These are phyloP conservation scores for Sylvilagus floridanus DNA, from an alignment of 2,797 vertebrate species.

Conservation along the genomic window DNA sequence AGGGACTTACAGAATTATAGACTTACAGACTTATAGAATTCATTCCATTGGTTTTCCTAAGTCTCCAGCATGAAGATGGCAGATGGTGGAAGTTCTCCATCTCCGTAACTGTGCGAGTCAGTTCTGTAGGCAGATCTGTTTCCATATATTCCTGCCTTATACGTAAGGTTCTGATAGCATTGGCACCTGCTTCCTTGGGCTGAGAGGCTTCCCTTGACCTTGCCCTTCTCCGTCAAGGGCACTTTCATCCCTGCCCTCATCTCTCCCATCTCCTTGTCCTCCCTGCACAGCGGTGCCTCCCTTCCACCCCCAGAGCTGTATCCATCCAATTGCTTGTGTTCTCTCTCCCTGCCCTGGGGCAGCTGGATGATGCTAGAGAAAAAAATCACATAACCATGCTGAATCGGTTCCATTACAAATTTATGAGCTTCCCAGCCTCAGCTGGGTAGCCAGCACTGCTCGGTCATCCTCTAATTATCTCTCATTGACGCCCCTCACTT, in stretches of 20 bases:
- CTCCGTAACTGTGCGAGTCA: not conserved
- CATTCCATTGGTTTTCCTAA: not conserved
- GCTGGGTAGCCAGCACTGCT: not conserved
- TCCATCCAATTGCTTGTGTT: not conserved
- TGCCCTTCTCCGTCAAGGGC: not conserved
- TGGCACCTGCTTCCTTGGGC: not conserved
- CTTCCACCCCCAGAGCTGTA: not conserved
- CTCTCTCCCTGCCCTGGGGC: not conserved
- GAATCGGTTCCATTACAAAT: constrained; percentile 55
- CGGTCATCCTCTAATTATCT: constrained; percentile 5
- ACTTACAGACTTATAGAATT: too few species aligned
- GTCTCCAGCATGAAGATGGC: not conserved
- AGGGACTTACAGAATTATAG: too few species aligned
- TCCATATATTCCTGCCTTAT: not conserved
- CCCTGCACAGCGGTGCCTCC: not conserved
- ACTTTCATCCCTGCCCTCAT: not conserved
- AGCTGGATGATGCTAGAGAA: not conserved
- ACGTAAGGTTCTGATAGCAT: not conserved
- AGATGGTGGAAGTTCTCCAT: not conserved
- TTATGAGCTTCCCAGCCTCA: constrained; percentile 49
- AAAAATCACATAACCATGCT: not conserved
- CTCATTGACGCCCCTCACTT: not conserved
- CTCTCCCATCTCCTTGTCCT: not conserved
- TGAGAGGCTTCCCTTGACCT: not conserved
- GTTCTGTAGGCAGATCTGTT: not conserved